These are phyloP conservation scores for Argyresthia goedartella DNA, from an alignment of 2,888 invertebrate genomes.

Conservation along the genomic window DNA sequence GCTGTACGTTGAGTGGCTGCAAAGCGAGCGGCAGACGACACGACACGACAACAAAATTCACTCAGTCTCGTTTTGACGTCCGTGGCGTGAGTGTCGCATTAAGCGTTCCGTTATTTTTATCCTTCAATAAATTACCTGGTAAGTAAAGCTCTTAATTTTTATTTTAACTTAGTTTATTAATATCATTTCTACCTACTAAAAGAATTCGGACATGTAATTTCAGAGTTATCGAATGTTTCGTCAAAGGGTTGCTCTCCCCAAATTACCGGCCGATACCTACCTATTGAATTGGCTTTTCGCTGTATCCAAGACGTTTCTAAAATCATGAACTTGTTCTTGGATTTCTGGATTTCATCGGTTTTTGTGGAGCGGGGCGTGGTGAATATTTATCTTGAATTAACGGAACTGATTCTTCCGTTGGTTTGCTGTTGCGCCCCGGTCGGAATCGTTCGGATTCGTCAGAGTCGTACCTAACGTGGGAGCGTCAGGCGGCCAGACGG, in stretches of 20 bases:
- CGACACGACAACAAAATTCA: neutral
- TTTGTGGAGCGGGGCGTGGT: no score
- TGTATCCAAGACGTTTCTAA: no score
- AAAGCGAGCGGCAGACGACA: neutral
- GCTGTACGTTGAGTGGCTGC: neutral
- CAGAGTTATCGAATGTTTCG: no score
- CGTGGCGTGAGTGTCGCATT: neutral
- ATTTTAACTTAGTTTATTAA: conserved; percentile 40
- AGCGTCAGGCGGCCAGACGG: conserved; percentile 20
- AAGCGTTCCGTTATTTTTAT: neutral
- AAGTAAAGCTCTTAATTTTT: neutral
- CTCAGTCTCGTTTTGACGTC: neutral
- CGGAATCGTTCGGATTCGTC: no score
- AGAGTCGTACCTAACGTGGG: conserved; percentile 19
- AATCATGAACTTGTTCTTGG: no score
- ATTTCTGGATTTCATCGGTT: no score
- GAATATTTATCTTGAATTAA: conserved; percentile 20
- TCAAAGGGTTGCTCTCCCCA: no score
- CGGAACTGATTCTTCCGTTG: conserved; percentile 19
- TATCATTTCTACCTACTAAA: conserved; percentile 7
- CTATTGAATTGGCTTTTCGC: no score
- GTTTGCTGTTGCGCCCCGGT: no score
- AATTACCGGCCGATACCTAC: no score
- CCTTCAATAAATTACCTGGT: neutral
- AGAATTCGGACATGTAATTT: no score